Percentiles rank a stretch among this genome's conserved stretches.
Evolutionary conservation across 2,797 vertebrate species (phyloP).

Genomic region (Alectoris magna): DNA sequence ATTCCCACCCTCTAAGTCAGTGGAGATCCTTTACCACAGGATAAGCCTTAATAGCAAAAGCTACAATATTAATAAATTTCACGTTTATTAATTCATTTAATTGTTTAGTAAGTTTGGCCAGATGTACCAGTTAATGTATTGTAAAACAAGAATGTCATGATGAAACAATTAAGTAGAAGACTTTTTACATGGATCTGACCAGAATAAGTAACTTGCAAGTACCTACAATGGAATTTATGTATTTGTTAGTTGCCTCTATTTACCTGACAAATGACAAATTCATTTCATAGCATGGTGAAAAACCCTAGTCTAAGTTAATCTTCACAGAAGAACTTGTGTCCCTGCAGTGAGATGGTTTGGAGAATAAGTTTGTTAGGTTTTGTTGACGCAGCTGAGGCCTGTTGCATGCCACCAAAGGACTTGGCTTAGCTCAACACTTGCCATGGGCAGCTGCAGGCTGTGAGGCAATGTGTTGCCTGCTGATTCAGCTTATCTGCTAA

Average conservation of each 20-base stretch:
- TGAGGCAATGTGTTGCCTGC: neutral
- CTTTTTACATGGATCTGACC: neutral
- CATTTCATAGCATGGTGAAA: neutral
- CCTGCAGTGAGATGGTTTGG: neutral
- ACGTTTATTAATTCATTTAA: neutral
- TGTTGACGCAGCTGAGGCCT: neutral
- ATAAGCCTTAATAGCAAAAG: neutral
- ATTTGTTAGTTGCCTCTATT: neutral
- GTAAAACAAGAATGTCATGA: neutral
- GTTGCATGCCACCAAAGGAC: accelerated
- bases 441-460: neutral
- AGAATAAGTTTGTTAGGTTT: neutral
- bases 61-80: neutral
- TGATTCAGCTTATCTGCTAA: slow-evolving; percentile 28
- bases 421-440: neutral
- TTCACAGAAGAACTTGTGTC: neutral
- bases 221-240: neutral
- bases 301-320: neutral
- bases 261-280: neutral
- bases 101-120: neutral
- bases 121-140: neutral
- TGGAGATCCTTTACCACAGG: neutral
- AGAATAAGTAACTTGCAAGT: neutral
- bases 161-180: neutral
- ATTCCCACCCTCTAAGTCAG: neutral